Conservation (phyloP, 2,888 invertebrate genomes). For the Pollenia labialis region DNA sequence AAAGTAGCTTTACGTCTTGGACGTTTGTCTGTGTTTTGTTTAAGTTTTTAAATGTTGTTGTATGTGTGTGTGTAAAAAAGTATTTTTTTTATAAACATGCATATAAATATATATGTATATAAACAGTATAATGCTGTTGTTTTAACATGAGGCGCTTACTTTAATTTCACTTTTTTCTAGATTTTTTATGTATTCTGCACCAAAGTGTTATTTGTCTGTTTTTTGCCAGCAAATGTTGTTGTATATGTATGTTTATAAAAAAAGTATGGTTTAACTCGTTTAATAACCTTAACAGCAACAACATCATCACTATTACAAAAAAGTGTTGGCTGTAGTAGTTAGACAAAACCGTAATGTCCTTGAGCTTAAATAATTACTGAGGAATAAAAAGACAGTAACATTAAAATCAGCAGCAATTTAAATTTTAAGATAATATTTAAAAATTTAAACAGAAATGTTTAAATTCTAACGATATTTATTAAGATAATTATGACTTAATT, state of each 20-base stretch:
- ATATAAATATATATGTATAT: constrained; percentile 27
- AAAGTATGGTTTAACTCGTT: constrained; percentile 67
- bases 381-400: constrained; percentile 28
- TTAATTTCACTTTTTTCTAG: constrained; percentile 68
- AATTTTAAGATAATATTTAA: constrained; percentile 1
- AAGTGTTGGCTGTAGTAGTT: constrained; percentile 46
- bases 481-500: too few species aligned
- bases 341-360: constrained; percentile 72
- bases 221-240: constrained; percentile 40
- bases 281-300: constrained; percentile 63
- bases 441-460: constrained; percentile 26
- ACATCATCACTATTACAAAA: constrained; percentile 24
- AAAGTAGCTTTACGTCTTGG: constrained; percentile 71
- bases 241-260: constrained; percentile 25
- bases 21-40: constrained; percentile 58
- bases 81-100: background rate
- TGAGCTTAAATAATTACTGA: constrained; percentile 63
- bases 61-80: background rate
- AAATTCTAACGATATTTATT: background rate
- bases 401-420: background rate
- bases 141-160: constrained; percentile 66
- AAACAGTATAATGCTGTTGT: constrained; percentile 59
- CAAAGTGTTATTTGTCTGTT: constrained; percentile 61
- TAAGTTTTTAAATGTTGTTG: constrained; percentile 26
- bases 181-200: constrained; percentile 38